Evolutionary conservation across 2,797 vertebrate species (phyloP), one percentile per base, ranked within the genome.

Genomic region (Hafferia zeledoni): DNA sequence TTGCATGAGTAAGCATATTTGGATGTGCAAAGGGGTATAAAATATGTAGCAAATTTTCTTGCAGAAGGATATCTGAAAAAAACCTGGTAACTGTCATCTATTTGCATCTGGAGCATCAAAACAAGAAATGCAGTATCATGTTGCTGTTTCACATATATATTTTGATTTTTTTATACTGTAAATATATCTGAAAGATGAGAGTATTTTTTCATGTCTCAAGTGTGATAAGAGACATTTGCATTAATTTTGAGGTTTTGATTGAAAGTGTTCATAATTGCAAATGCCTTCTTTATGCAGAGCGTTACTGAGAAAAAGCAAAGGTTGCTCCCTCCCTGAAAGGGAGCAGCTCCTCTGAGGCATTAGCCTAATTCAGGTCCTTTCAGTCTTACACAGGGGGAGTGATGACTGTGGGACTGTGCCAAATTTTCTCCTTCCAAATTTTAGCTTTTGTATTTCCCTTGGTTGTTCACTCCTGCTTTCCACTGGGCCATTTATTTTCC

Each of bases 1-100:
- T 98, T 98, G 93, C 96, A 98, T 97, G 97, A 97, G 94, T 97
- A 97, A 97, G 96, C 89, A 57, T 96, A 93, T 98, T 97, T 97
- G 87, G 90, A 93, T 97, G 87, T 93, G 86, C 89, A 96, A 93
- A 96, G 91, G 63, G 67, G 14, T 97, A 91, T 96, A 95, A 95
- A 97, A 96, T 90, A 93, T 37, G 77, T 90, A 93, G 30, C 52
- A 77, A 87, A 79, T 93, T 92, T 95, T 92, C 85, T 95, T 95
- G 83, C 53, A 77, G 84, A 87, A 95, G 47, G 67, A 15, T 89
- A 93, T 92, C 81, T 94, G 50, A 65, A 68, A 92, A 88, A 53
- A 5, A 1, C 6, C 56, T 65, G 46, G 10, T 67, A 82, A 59
- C 43, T 87, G 44, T 88, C 79, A 41, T 84, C 46, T 94, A 2